These are phyloP conservation scores for Tauraco erythrolophus DNA, from an alignment of 2,113 vertebrate genomes.

Conservation along the genomic window DNA sequence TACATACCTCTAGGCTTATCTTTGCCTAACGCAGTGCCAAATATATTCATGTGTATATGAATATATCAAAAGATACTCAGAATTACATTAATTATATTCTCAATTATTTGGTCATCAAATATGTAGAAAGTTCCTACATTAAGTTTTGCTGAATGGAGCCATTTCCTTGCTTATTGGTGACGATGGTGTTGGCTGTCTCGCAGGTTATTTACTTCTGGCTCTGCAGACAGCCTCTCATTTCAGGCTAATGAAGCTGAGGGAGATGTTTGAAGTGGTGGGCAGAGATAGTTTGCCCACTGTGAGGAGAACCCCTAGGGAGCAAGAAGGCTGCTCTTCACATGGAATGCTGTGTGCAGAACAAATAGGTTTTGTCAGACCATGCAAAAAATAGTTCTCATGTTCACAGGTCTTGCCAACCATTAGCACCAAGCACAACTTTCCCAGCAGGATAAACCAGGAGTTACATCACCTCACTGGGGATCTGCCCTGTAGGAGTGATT, in stretches of 20 bases:
- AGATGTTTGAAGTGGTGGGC: background rate
- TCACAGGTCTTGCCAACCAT: background rate
- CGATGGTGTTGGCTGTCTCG: background rate
- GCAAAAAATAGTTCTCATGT: background rate
- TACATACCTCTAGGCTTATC: background rate
- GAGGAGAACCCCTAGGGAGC: background rate
- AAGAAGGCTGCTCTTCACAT: background rate
- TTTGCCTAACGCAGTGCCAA: background rate
- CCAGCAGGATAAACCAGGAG: background rate
- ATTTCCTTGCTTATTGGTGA: background rate
- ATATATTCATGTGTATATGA: background rate
- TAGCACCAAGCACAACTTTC: background rate
- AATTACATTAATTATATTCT: background rate
- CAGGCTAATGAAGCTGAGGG: background rate
- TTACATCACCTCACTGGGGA: background rate
- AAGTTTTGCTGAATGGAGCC: background rate
- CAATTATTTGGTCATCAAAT: background rate
- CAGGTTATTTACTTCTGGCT: background rate
- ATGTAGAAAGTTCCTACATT: background rate
- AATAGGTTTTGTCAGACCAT: background rate
- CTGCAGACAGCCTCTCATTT: background rate
- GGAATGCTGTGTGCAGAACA: accelerated
- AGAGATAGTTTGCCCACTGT: background rate
- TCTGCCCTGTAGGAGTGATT: background rate
- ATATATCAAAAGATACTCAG: background rate